Evolutionary conservation across 2,797 vertebrate genomes (phyloP).

Genomic region (Sternotherus odoratus): DNA sequence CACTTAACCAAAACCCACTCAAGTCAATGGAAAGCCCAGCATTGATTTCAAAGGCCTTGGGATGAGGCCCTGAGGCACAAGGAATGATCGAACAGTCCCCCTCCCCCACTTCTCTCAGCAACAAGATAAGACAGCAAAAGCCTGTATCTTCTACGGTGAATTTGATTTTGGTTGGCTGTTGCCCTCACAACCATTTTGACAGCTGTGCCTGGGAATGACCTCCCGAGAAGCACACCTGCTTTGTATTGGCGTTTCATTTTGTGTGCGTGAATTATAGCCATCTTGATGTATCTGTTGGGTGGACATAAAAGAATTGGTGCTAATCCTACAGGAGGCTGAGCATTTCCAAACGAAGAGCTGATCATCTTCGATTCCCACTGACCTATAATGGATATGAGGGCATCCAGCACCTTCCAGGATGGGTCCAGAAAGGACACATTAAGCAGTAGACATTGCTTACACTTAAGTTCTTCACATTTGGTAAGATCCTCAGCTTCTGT

Average conservation of each 20-base stretch:
- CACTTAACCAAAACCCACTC: not conserved
- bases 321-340: not conserved
- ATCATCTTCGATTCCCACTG: not conserved
- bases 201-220: not conserved
- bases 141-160: not conserved
- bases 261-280: not conserved
- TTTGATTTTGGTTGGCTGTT: not conserved
- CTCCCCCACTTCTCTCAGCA: not conserved
- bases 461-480: not conserved
- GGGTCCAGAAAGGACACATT: not conserved
- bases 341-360: not conserved
- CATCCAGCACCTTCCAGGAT: not conserved
- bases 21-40: not conserved
- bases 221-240: not conserved
- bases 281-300: not conserved
- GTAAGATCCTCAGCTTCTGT: not conserved
- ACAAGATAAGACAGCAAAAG: constrained; percentile 34
- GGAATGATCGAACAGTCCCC: not conserved
- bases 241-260: rapidly evolving
- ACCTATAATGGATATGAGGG: not conserved
- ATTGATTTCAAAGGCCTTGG: not conserved
- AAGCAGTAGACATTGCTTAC: not conserved
- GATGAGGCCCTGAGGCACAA: not conserved
- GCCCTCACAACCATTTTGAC: not conserved
- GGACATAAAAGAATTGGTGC: not conserved